Base-by-base conservation (phyloP, 2,888 invertebrate species). In the Coenonympha arcania region DNA sequence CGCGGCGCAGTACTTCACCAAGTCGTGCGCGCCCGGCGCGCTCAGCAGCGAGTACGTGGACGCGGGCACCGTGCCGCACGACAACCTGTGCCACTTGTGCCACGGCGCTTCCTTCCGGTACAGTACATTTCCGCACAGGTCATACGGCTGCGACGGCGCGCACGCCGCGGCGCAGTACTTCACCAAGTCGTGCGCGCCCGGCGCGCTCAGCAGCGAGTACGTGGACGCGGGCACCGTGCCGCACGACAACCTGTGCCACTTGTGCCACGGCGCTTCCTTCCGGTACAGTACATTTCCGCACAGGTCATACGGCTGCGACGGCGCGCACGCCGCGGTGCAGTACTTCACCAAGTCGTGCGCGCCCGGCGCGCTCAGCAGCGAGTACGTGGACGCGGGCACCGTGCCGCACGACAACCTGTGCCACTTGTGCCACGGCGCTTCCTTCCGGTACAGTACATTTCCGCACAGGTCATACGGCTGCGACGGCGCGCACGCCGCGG, bases 281-380 rank as follows among this genome's bases (percentile, higher is more conserved):
- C 56, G 61, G 63, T 62, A 20, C 36, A 43, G 1, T 18, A 20
- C n/a, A 18, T 3, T 26, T 22, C 15, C 9, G n/a, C 26, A 1
- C 60, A 87, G 90, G 4, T 90, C 93, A 0, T 96, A 96, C 70
- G 93, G 94, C 0, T 96, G 96, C 68, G 93, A 96, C 73, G 94
- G 95, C 1, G 89, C 95, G 0, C 90, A 93, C 58, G 95, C 96
- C 0, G 94, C 95, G 1, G 95, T 97, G 0, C 95, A 98, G 74
- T 96, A 98, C 80, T 98, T 99, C 79, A 91, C 92, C 4, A 95
- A 98, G 76, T 93, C 95, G n/a, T 99, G 98, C 73, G 93, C 96
- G 1, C 98, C 99, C 0, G 99, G 98, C 0, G 95, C 97, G 0
- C 88, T 97, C 18, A 95, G 93, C 73, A 89, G 90, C 1, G 95